phyloP scores from a whole-genome alignment of 2,797 vertebrate genomes.

The Eulemur albifrons region DNA sequence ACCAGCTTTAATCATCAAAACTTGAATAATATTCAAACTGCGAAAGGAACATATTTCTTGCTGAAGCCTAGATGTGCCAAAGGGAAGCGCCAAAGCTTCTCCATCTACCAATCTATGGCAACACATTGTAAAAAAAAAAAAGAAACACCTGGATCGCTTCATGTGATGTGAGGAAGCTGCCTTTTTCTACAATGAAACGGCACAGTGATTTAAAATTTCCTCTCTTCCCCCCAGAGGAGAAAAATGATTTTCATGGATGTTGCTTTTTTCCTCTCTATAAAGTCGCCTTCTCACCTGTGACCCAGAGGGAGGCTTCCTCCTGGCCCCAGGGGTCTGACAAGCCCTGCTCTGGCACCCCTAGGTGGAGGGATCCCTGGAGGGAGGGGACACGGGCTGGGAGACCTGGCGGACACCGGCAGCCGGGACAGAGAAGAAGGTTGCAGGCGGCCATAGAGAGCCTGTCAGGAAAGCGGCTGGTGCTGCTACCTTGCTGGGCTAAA shows the following conservation, averaged over 20 bases:
- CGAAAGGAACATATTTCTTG: conserved; percentile 57
- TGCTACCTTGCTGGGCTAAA: neutral
- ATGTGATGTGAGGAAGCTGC: neutral
- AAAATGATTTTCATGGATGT: conserved; percentile 45
- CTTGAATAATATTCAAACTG: conserved; percentile 70
- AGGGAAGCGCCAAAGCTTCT: neutral
- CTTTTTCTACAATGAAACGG: neutral
- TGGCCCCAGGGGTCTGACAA: neutral
- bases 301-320: neutral
- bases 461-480: neutral
- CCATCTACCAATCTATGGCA: neutral
- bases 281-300: neutral
- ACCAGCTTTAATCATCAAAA: conserved; percentile 68
- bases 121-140: neutral
- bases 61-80: conserved; percentile 50
- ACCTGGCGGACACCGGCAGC: neutral
- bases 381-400: neutral
- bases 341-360: neutral
- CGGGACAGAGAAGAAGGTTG: neutral
- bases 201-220: neutral
- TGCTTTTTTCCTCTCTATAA: neutral
- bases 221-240: neutral
- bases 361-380: neutral
- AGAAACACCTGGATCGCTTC: neutral
- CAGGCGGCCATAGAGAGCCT: neutral